Evolutionary conservation across 2,888 invertebrate species (phyloP).

Genomic region (Drosophila anomalata): DNA sequence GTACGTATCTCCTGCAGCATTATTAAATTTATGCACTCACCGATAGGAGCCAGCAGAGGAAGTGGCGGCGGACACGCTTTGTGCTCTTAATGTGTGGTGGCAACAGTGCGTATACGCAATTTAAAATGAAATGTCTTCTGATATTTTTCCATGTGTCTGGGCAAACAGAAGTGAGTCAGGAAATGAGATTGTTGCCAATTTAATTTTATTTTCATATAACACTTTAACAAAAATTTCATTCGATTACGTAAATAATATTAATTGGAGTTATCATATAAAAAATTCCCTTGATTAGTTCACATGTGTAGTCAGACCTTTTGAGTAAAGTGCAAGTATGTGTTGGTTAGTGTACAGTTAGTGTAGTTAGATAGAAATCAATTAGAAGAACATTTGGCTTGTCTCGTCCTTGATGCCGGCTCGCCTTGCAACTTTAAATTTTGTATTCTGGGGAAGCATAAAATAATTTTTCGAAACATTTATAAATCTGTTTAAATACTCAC

Average conservation of each 20-base stretch:
- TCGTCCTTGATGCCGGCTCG: too few species aligned
- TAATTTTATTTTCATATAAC: conserved; percentile 46
- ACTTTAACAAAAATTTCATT: conserved; percentile 50
- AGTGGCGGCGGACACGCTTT: conserved; percentile 13
- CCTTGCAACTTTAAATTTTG: too few species aligned
- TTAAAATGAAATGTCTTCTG: conserved; percentile 58
- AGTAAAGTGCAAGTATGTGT: too few species aligned
- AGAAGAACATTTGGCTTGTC: too few species aligned
- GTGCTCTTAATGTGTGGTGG: conserved; percentile 44
- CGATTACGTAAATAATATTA: conserved; percentile 5
- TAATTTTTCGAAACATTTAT: too few species aligned
- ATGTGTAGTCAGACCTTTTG: too few species aligned
- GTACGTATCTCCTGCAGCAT: conserved; percentile 33
- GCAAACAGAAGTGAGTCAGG: conserved; percentile 48
- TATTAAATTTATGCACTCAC: conserved; percentile 74
- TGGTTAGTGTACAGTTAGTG: too few species aligned
- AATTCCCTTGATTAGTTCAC: too few species aligned
- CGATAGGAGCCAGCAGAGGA: conserved; percentile 60
- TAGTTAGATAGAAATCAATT: too few species aligned
- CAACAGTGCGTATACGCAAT: conserved; percentile 72
- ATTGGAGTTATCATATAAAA: too few species aligned
- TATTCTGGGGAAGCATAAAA: too few species aligned
- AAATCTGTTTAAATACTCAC: too few species aligned
- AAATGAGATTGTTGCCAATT: conserved; percentile 71
- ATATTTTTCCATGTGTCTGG: conserved; percentile 1